Evolutionary conservation across 30 jellyfish, hydroid and myxozoan genomes (phyloP), one percentile per base, ranked within the genome.

Genomic region (Clytia hemisphaerica): DNA sequence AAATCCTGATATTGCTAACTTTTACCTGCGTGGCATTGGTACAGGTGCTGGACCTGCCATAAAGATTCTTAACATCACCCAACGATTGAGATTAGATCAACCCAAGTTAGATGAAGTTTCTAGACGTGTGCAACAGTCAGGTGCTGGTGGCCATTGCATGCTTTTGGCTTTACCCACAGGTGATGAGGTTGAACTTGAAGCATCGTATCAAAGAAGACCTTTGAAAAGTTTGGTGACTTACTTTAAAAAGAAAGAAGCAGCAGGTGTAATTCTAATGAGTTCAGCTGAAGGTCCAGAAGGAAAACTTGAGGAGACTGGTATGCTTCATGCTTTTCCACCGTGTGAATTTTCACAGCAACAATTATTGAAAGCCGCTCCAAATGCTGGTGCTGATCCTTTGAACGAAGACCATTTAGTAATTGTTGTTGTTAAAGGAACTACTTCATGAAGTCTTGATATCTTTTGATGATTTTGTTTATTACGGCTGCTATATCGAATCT

Each of bases 291-390:
- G 67, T 10, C 80, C 73, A 33, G 35, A 84, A 14, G 77, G 78
- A 14, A 47, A 57, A 32, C 93, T 80, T 67, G 98, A 89, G 63
- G 98, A 89, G 50, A 83, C 90, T 14, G 98, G 98, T 16, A 81
- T 89, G 73, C 61, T 89, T 44, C 98, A 89, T 81, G 98, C 98
- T 16, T 89, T 89, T 73, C 98, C 98, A 4, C 98, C 98, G 15
- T 89, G 98, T 58, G 95, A 81, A 35, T 89, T 82, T 65, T 89
- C 98, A 16, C 98, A 89, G 44, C 95, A 89, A 82, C 94, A 89
- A 61, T 75, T 89, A 47, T 66, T 89, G 65, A 82, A 82, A 89
- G 94, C 77, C 37, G 98, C 98, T 25, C 95, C 98, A 33, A 80
- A 81, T 76, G 80, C 82, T 34, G 98, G 98, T 0, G 75, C 95